Evolutionary conservation across 2,113 vertebrate genomes (phyloP).

Genomic region (Mesembrinibis cayennensis): DNA sequence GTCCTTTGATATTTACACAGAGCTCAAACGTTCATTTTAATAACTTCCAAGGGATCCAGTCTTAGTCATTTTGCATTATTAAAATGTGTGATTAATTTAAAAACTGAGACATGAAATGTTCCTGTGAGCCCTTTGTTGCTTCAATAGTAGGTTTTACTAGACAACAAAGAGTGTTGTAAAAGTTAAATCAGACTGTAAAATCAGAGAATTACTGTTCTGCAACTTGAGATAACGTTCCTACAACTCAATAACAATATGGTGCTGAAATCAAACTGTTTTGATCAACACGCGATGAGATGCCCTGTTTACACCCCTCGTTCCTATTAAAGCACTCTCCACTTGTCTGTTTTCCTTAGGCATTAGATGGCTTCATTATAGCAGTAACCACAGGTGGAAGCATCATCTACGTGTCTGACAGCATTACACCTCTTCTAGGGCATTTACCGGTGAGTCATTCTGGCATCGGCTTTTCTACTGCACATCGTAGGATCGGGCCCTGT

Average conservation of each 20-base stretch:
- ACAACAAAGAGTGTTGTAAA: conserved; percentile 21
- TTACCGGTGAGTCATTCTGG: conserved; percentile 76
- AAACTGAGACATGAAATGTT: conserved; percentile 47
- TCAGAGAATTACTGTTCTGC: conserved; percentile 19
- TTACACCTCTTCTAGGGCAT: conserved; percentile 82
- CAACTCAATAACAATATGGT: background rate
- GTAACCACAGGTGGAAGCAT: conserved; percentile 82
- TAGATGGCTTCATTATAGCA: conserved; percentile 83
- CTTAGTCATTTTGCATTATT: conserved; percentile 68
- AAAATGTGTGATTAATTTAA: conserved; percentile 72
- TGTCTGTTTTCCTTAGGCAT: conserved; percentile 67
- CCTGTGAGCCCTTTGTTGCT: conserved; percentile 25
- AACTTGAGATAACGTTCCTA: conserved; percentile 10
- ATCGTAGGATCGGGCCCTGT: background rate
- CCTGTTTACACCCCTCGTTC: background rate
- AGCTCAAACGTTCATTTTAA: conserved; percentile 66
- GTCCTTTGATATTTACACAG: conserved; percentile 69
- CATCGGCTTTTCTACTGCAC: background rate
- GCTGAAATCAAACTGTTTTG: background rate
- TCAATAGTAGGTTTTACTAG: conserved; percentile 21
- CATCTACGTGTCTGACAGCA: conserved; percentile 83
- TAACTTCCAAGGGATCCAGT: conserved; percentile 64
- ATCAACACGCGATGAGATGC: background rate
- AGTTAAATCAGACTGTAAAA: conserved; percentile 11
- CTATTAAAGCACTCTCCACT: background rate